phyloP scores from a whole-genome alignment of 2,888 invertebrate genomes.

The Caprella mutica region DNA sequence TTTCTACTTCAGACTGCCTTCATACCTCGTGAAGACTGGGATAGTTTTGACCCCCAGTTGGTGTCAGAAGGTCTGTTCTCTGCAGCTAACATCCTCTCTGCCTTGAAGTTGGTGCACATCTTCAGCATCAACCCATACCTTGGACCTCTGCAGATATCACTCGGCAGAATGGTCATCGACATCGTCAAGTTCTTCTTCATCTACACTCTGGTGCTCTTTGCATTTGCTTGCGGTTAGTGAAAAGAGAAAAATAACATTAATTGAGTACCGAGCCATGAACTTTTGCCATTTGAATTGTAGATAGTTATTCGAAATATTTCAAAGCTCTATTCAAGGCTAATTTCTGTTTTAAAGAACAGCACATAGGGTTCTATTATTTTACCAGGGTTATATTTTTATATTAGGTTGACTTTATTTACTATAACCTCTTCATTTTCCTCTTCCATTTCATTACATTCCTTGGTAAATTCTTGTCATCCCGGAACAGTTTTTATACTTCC shows the following conservation, averaged over 20 bases:
- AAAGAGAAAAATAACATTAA: background rate
- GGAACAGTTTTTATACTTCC: too few relatives aligned
- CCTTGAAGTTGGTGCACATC: conserved; percentile 72
- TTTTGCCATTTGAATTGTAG: too few relatives aligned
- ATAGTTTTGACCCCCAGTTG: conserved; percentile 47
- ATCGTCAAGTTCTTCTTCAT: conserved; percentile 88
- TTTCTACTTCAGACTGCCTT: conserved; percentile 21
- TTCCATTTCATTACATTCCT: too few relatives aligned
- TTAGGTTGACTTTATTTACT: too few relatives aligned
- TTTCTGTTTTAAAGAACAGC: too few relatives aligned
- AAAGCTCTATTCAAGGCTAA: too few relatives aligned
- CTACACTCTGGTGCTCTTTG: conserved; percentile 73
- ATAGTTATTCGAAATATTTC: too few relatives aligned
- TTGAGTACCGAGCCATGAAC: too few relatives aligned
- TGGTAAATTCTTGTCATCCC: too few relatives aligned
- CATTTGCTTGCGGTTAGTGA: conserved; percentile 75
- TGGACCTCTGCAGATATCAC: conserved; percentile 62
- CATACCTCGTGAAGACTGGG: conserved; percentile 47
- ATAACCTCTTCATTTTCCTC: too few relatives aligned
- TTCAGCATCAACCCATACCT: conserved; percentile 88
- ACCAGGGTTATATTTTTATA: too few relatives aligned
- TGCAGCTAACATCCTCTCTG: conserved; percentile 46
- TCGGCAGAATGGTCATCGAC: conserved; percentile 46
- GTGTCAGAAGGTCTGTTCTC: conserved; percentile 46
- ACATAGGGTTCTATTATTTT: too few relatives aligned